phyloP scores from a whole-genome alignment of 2,888 invertebrate species.

The Harpagoxenus sublaevis region DNA sequence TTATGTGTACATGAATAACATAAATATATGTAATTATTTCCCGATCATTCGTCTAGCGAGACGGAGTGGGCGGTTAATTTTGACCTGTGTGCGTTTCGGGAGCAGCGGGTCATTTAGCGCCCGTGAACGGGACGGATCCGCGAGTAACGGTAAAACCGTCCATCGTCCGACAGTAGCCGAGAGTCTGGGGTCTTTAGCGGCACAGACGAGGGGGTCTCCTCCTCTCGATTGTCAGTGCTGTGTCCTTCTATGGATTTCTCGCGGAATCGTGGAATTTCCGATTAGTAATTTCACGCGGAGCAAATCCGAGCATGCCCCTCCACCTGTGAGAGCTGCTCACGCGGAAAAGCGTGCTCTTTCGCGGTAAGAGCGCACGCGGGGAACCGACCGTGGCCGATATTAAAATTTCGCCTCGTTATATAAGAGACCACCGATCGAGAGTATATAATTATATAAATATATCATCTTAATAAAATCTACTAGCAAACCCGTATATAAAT shows the following conservation, averaged over 20 bases:
- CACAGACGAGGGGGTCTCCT: background rate
- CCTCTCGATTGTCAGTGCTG: constrained; percentile 7
- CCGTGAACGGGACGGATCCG: constrained; percentile 14
- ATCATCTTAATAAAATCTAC: background rate
- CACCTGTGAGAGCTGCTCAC: too few relatives aligned
- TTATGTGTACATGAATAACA: too few relatives aligned
- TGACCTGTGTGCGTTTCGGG: constrained; percentile 29
- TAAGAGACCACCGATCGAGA: background rate
- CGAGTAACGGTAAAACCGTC: constrained; percentile 33
- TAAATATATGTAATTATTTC: background rate
- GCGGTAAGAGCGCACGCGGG: background rate
- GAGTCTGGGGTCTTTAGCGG: background rate
- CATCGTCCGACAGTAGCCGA: constrained; percentile 1
- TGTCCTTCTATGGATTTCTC: background rate
- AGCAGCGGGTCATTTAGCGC: constrained; percentile 24
- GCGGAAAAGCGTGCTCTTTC: background rate
- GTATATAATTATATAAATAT: background rate
- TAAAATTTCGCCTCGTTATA: background rate
- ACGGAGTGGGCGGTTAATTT: background rate
- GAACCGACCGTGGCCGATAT: background rate
- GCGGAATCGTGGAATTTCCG: background rate
- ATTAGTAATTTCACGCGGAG: background rate
- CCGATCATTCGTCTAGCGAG: background rate
- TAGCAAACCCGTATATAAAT: background rate
- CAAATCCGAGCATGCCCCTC: background rate